A percentile compares a stretch with the other conserved stretches of the same genome.
Conservation (phyloP, 2,888 invertebrate genomes). For the Ophion ellenae region DNA sequence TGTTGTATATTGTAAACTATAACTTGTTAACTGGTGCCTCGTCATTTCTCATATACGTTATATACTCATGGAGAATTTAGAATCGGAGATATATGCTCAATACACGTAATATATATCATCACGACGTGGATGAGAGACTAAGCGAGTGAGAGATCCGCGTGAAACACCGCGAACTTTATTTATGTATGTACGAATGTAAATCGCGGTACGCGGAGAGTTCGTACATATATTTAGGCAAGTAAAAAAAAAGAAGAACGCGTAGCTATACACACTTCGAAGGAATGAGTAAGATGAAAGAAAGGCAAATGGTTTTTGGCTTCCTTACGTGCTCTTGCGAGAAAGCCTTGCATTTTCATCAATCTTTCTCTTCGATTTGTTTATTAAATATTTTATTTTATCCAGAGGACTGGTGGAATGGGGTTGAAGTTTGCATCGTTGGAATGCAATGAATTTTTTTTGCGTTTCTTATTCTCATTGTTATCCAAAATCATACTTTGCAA, state of each 20-base stretch:
- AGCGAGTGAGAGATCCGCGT: not conserved
- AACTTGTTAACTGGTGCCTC: constrained; percentile 60
- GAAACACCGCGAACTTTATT: not conserved
- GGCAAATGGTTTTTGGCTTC: not conserved
- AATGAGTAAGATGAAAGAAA: not conserved
- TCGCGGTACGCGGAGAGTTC: not conserved
- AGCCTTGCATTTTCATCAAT: not conserved
- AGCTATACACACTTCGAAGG: not conserved
- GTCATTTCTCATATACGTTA: constrained; percentile 20
- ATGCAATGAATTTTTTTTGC: no score
- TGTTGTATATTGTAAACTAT: constrained; percentile 47
- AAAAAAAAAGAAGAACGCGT: not conserved
- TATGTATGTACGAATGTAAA: not conserved
- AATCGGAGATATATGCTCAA: not conserved
- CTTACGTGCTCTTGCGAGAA: not conserved
- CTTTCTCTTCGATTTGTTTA: not conserved
- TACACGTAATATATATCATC: not conserved
- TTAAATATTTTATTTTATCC: not conserved
- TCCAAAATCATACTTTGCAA: no score
- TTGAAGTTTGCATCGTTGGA: no score
- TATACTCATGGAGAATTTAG: not conserved
- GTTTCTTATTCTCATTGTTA: no score
- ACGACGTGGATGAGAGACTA: not conserved
- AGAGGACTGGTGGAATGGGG: no score
- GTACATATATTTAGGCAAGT: not conserved